A percentile compares a stretch with the other conserved stretches of the same genome.
phyloP scores from a whole-genome alignment of 1,140 invertebrate genomes.

The Procambarus clarkii region DNA sequence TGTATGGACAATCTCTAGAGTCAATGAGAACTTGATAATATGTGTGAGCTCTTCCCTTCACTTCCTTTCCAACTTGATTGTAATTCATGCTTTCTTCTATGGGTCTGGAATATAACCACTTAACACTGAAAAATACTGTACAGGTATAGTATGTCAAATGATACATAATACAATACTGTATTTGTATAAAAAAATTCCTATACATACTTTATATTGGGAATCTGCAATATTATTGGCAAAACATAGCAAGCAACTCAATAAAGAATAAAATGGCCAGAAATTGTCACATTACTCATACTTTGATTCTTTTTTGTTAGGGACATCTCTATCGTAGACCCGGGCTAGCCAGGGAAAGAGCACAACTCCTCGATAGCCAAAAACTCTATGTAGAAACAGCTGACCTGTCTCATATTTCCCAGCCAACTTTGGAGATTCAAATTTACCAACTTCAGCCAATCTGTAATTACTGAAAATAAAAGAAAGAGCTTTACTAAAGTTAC shows the following conservation, averaged over 20 bases:
- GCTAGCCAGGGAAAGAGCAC: constrained; percentile 97
- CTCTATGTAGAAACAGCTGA: constrained; percentile 94
- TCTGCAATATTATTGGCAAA: neutral
- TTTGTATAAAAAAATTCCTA: neutral
- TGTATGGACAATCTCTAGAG: constrained; percentile 95
- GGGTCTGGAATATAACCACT: constrained; percentile 43
- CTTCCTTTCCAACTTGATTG: constrained; percentile 86
- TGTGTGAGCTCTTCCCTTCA: constrained; percentile 92
- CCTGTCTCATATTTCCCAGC: constrained; percentile 95
- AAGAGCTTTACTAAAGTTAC: too few relatives aligned
- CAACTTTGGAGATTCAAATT: constrained; percentile 87
- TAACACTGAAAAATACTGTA: neutral
- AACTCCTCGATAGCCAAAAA: constrained; percentile 97
- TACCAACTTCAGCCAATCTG: constrained; percentile 86
- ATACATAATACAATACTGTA: neutral
- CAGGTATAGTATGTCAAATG: neutral
- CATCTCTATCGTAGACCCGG: constrained; percentile 93
- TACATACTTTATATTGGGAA: too few relatives aligned
- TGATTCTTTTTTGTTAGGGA: constrained; percentile 80
- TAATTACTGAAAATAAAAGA: constrained; percentile 52
- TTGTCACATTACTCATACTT: constrained; percentile 71
- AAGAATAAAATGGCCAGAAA: neutral
- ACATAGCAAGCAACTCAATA: neutral
- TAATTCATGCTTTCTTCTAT: constrained; percentile 75
- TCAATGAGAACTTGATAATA: constrained; percentile 98